phyloP scores from a whole-genome alignment of 2,113 vertebrate species.

The Neotoma lepida region DNA sequence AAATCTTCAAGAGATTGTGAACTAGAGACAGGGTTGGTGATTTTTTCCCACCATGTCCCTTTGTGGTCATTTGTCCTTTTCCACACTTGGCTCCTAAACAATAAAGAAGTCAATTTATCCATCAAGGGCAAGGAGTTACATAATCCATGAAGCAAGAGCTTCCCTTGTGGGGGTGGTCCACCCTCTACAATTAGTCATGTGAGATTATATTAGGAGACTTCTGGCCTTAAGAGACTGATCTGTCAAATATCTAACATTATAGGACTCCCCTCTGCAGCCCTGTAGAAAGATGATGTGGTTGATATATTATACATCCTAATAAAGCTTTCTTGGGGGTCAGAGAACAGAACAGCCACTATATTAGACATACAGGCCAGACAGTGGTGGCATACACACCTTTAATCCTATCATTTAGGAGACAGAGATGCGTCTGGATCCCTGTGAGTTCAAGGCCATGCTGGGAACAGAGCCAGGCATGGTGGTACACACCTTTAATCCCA shows the following conservation, averaged over 20 bases:
- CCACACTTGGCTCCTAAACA: not conserved
- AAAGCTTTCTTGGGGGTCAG: too few relatives aligned
- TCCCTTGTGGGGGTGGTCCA: not conserved
- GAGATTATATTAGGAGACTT: not conserved
- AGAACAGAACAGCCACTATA: too few relatives aligned
- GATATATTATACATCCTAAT: too few relatives aligned
- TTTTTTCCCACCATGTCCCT: not conserved
- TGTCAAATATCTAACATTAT: not conserved
- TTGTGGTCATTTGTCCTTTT: not conserved
- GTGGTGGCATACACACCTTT: too few relatives aligned
- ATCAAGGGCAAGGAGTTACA: not conserved
- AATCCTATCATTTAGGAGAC: too few relatives aligned
- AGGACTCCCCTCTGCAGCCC: fast-evolving
- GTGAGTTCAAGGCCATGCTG: too few relatives aligned
- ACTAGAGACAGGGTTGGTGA: not conserved
- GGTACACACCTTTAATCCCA: too few relatives aligned
- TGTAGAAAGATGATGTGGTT: too few relatives aligned
- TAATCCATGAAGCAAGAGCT: not conserved
- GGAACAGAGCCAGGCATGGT: too few relatives aligned
- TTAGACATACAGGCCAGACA: too few relatives aligned
- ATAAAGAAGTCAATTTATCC: not conserved
- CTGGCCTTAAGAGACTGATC: not conserved
- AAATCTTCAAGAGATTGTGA: not conserved
- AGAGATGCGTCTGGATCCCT: too few relatives aligned
- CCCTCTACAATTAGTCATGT: not conserved